These are phyloP conservation scores for Drosophila rellima DNA, from an alignment of 2,888 invertebrate genomes.

Conservation along the genomic window DNA sequence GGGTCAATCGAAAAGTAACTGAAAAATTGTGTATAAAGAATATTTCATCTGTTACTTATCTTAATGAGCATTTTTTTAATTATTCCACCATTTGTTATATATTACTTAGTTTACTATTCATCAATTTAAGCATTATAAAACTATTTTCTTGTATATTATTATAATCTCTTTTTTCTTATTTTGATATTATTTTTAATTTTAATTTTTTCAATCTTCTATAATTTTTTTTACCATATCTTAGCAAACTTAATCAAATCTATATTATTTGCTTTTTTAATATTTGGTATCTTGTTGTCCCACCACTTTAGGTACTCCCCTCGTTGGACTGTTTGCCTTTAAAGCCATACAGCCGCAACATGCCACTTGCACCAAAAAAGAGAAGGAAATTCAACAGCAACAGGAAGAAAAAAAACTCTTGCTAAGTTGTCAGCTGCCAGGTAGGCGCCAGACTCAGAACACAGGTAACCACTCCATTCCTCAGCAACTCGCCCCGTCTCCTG, in stretches of 20 bases:
- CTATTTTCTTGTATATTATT: too few species aligned
- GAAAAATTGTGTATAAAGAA: not conserved
- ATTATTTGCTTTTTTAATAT: too few species aligned
- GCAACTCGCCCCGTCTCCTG: not conserved
- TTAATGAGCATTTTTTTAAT: too few species aligned
- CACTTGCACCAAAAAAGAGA: conserved; percentile 12
- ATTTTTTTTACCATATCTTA: too few species aligned
- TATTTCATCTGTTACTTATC: not conserved
- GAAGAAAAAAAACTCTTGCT: conserved; percentile 57
- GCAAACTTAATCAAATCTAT: too few species aligned
- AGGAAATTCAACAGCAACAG: conserved; percentile 14
- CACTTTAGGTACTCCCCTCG: conserved; percentile 27
- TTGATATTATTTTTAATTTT: too few species aligned
- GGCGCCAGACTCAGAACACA: conserved; percentile 58
- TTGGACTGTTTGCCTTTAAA: conserved; percentile 35
- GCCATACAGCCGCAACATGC: conserved; percentile 53
- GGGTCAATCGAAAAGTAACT: conserved; percentile 10
- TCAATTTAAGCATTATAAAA: too few species aligned
- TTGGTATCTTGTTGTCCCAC: too few species aligned
- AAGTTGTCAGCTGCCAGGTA: conserved; percentile 81
- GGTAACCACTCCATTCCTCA: conserved; percentile 43
- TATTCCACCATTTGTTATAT: too few species aligned
- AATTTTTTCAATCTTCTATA: too few species aligned
- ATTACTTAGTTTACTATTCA: too few species aligned
- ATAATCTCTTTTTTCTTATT: too few species aligned